Evolutionary conservation across 2,113 vertebrate species (phyloP), one percentile per base, ranked within the genome.

Genomic region (Fulica atra): DNA sequence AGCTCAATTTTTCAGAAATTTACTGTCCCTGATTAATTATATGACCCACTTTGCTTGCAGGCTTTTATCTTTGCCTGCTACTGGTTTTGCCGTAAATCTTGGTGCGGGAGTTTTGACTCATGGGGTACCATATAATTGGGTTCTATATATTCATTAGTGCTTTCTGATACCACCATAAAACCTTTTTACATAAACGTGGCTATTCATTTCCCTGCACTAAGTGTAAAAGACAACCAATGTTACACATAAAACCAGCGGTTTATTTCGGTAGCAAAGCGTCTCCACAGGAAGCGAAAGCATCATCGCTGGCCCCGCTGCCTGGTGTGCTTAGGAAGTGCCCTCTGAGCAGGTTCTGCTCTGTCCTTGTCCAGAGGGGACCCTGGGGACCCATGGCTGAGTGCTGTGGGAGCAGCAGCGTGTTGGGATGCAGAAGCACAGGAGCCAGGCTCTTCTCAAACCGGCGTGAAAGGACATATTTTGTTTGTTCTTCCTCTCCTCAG

Each of bases 1-100:
- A 94, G 92, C 92, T 94, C 85, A 40, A 59, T 90, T 92, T 92
- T 83, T 93, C 92, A 77, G 66, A 54, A 82, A 89, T 92, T 82
- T 93, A 82, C 70, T 80, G 54, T 77, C 44, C 28, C 44, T 48
- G n/a, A 69, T 91, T 92, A 95, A 86, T 88, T 74, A 77, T 65
- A 92, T 72, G 70, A 87, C 68, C 78, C 0, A 3, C 70, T 89
- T 89, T 73, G 46, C 86, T 8, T 77, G 42, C 63, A 70, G 79
- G 76, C 76, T 95, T 95, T 94, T 93, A 86, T 94, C 95, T 92
- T 73, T 56, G 31, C 56, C 80, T 81, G 76, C 68, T 73, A 12
- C 76, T 92, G 1, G 0, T 50, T 86, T 65, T 44, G 80, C 90
- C 95, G 86, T 94, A 94, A 90, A 92, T 94, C 86, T 86, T 68